phyloP scores from a whole-genome alignment of 2,113 vertebrate genomes.

The Corythaixoides concolor region DNA sequence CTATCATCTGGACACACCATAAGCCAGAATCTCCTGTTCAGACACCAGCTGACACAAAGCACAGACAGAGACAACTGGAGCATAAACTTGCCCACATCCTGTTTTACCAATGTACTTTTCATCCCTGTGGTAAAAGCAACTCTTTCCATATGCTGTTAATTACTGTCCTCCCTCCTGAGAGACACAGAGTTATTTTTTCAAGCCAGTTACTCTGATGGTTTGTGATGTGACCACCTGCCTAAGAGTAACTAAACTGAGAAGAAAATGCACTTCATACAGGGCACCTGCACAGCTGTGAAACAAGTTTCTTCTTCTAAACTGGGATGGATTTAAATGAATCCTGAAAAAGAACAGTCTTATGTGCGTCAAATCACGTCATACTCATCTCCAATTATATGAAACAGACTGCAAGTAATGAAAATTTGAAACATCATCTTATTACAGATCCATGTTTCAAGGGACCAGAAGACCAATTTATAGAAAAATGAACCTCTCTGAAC shows the following conservation, averaged over 20 bases:
- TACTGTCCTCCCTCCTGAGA: slow-evolving; percentile 5
- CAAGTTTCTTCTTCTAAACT: neutral
- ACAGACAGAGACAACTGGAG: slow-evolving; percentile 33
- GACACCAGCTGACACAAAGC: slow-evolving; percentile 27
- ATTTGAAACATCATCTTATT: neutral
- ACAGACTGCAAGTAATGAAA: neutral
- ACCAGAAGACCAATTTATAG: neutral
- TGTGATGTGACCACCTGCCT: neutral
- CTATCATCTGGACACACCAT: neutral
- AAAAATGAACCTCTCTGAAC: neutral
- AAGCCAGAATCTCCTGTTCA: slow-evolving; percentile 21
- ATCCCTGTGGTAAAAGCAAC: slow-evolving; percentile 19
- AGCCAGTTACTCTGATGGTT: neutral
- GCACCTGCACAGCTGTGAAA: neutral
- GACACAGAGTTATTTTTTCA: neutral
- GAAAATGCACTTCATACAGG: neutral
- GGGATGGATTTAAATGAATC: neutral
- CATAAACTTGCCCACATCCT: slow-evolving; percentile 46
- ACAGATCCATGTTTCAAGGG: neutral
- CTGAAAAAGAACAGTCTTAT: neutral
- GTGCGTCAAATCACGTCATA: neutral
- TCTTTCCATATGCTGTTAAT: slow-evolving; percentile 28
- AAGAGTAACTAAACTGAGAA: neutral
- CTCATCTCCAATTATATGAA: neutral
- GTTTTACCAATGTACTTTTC: slow-evolving; percentile 52